Conservation (phyloP, 2,113 vertebrate species). For the Ia io region DNA sequence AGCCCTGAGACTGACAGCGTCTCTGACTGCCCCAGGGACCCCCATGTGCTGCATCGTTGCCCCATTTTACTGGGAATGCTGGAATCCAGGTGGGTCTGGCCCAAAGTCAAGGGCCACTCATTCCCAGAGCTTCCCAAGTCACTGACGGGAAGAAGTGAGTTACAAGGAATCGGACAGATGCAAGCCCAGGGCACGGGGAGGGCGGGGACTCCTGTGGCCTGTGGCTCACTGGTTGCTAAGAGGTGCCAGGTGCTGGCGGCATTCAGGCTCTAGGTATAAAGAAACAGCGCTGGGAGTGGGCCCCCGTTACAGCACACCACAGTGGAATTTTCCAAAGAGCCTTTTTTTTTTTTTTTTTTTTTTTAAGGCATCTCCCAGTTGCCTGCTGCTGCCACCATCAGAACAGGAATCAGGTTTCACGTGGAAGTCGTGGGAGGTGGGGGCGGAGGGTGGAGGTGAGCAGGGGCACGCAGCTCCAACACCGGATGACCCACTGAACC, state of each 20-base stretch:
- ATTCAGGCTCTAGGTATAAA: neutral
- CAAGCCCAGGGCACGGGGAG: neutral
- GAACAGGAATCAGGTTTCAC: neutral
- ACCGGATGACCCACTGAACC: fast-evolving
- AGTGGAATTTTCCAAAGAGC: constrained; percentile 55
- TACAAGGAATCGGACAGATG: neutral
- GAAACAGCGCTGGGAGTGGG: neutral
- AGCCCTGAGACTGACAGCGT: fast-evolving
- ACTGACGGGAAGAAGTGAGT: neutral
- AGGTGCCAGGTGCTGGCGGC: neutral
- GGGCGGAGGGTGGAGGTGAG: neutral
- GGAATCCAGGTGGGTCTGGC: neutral
- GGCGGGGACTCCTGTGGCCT: neutral
- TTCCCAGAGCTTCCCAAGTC: neutral
- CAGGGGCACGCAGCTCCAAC: neutral
- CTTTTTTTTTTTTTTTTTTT: neutral
- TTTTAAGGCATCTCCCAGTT: neutral
- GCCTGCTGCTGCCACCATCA: neutral
- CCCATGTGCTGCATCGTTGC: fast-evolving
- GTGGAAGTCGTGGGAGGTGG: neutral
- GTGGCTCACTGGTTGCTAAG: neutral
- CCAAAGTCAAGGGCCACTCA: neutral
- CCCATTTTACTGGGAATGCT: neutral
- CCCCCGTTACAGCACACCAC: neutral
- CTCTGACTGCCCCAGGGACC: neutral